Conservation (phyloP, 2,113 vertebrate species). For the Alectura lathami region DNA sequence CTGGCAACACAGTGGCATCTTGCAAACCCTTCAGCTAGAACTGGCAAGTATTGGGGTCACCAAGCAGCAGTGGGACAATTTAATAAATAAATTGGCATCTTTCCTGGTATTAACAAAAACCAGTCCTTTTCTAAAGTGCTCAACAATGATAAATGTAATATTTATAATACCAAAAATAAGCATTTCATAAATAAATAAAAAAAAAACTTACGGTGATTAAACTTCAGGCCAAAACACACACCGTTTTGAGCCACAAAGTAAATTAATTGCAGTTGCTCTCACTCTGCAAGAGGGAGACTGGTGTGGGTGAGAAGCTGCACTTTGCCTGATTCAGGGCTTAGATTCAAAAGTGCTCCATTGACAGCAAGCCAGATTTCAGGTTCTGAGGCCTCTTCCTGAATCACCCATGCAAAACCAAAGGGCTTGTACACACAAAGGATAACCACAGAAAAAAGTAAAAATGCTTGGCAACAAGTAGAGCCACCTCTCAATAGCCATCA, state of each 20-base stretch:
- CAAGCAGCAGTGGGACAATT: not conserved
- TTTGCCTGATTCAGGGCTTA: conserved; percentile 18
- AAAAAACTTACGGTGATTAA: not conserved
- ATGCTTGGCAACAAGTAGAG: not conserved
- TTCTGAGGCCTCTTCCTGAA: conserved; percentile 32
- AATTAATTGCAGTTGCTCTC: not conserved
- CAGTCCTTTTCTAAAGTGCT: not conserved
- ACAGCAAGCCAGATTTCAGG: not conserved
- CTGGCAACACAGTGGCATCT: not conserved
- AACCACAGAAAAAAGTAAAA: not conserved
- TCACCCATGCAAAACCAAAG: conserved; percentile 7
- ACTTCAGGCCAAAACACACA: not conserved
- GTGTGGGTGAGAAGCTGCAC: not conserved
- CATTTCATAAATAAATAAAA: not conserved
- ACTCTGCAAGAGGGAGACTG: not conserved
- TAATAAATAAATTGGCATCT: not conserved
- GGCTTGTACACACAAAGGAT: not conserved
- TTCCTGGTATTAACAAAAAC: not conserved
- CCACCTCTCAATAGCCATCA: not conserved
- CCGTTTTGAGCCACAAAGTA: not conserved
- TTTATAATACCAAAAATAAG: not conserved
- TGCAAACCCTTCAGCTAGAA: not conserved
- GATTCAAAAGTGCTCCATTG: conserved; percentile 5
- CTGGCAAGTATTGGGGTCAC: not conserved
- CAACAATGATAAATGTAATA: not conserved